Evolutionary conservation across 2,888 invertebrate species (phyloP).

Genomic region (Orthosia gracilis): DNA sequence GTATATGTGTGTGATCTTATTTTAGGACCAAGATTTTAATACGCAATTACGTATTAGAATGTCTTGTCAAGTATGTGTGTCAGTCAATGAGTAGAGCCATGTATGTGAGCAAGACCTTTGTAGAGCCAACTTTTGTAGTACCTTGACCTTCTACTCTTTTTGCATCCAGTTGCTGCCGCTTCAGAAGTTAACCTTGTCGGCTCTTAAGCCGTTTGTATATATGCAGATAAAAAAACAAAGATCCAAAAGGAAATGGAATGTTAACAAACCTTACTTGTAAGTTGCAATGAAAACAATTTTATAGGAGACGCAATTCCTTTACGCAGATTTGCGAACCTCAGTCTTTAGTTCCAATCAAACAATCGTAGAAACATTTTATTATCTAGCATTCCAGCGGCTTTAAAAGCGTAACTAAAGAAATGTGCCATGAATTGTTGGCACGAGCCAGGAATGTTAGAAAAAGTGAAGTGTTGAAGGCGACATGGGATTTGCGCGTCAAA

Average conservation of each 20-base stretch:
- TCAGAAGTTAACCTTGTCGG: conserved; percentile 3
- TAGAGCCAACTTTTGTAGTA: background rate
- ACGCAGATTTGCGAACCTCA: conserved; percentile 52
- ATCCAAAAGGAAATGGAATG: conserved; percentile 32
- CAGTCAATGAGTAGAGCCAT: conserved; percentile 12
- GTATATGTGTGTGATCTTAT: conserved; percentile 56
- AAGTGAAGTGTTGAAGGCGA: conserved; percentile 67
- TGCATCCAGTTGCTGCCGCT: conserved; percentile 5
- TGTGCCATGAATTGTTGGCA: conserved; percentile 82
- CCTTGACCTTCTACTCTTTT: conserved; percentile 27
- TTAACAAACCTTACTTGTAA: conserved; percentile 26
- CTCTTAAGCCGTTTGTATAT: background rate
- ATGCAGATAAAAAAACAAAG: conserved; percentile 15
- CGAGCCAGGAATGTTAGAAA: conserved; percentile 85
- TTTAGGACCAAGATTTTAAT: conserved; percentile 39
- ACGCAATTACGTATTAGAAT: conserved; percentile 27
- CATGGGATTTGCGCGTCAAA: conserved; percentile 63
- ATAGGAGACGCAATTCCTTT: conserved; percentile 45
- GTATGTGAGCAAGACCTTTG: conserved; percentile 10
- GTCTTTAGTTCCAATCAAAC: conserved; percentile 50
- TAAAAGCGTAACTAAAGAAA: conserved; percentile 75
- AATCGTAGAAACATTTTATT: conserved; percentile 58
- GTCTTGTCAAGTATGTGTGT: conserved; percentile 37
- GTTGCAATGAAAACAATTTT: conserved; percentile 30
- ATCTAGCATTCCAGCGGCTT: conserved; percentile 60